Conservation (phyloP, 2,113 vertebrate genomes). For the Crypturellus undulatus region DNA sequence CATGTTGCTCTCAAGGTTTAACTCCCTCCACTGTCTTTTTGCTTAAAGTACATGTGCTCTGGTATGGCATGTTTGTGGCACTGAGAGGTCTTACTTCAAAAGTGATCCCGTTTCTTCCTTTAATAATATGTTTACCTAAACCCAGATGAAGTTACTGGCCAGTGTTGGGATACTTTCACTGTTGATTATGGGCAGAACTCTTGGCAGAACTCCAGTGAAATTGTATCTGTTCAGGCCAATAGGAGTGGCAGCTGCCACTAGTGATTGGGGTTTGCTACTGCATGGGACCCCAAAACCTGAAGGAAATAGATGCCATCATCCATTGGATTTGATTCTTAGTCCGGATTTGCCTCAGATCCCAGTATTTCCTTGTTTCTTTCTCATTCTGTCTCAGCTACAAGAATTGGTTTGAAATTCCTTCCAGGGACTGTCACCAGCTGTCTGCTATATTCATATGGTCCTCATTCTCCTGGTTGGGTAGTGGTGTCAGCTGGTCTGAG, state of each 20-base stretch:
- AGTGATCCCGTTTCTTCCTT: neutral
- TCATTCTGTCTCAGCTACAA: neutral
- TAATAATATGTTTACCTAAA: neutral
- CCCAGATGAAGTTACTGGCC: neutral
- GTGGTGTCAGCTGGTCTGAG: neutral
- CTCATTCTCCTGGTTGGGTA: neutral
- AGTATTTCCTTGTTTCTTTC: neutral
- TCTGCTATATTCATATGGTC: neutral
- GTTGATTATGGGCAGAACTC: neutral
- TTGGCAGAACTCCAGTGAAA: neutral
- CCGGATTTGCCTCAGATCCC: neutral
- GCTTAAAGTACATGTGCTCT: neutral
- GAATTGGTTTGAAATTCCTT: neutral
- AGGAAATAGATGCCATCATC: neutral
- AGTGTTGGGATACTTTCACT: neutral
- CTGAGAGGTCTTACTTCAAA: neutral
- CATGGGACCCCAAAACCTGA: neutral
- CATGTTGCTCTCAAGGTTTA: neutral
- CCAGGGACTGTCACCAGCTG: neutral
- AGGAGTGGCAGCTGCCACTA: neutral
- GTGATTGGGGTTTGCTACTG: neutral
- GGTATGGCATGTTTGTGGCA: neutral
- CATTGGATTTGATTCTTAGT: neutral
- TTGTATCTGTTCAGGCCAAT: neutral
- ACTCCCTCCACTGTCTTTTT: neutral